Evolutionary conservation across 2,113 vertebrate genomes (phyloP), one percentile per base, ranked within the genome.

Genomic region (Hymenochirus boettgeri): DNA sequence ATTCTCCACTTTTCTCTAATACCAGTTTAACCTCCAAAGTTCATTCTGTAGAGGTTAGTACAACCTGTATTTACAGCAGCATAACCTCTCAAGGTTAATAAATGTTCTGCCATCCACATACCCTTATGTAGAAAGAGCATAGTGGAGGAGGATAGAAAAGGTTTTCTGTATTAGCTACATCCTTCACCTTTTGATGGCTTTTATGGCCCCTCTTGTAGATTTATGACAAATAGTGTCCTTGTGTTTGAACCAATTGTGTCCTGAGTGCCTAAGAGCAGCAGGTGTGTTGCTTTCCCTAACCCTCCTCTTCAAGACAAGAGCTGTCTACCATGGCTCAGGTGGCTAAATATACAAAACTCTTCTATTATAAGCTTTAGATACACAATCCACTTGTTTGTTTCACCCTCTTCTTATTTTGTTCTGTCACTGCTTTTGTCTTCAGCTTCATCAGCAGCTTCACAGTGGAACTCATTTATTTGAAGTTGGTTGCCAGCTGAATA

Each of bases 101-200:
- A 23, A 48, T 48, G 18, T 48, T 22, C 4, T 8, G 46, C 7
- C 46, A 22, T 22, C 3, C 22, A 22, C 8, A 48, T 22, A 8
- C 8, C 19, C 18, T 21, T 11, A 4, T 8, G 19, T 12, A 48
- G 18, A 22, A 22, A 48, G 19, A 22, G 46, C 8, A 7, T 5
- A 18, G 22, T 48, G 46, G 46, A 12, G 45, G n/a, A 19, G 45
- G 1, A 19, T 19, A 47, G 5, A 3, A 2, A 15, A 13, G 37
- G 5, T 39, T 17, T 15, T 4, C 37, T 39, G 12, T 2, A 39
- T 39, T 39, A 59, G 33, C 24, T 18, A 7, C 23, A 26, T 37
- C 13, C 55, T 57, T 65, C 55, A 58, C 45, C 48, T 52, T 31
- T 57, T 42, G 59, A 59, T 67, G 33, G 64, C 55, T 52, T 59